Percentiles rank a stretch among this genome's conserved stretches.
Evolutionary conservation across 1,140 invertebrate genomes (phyloP).

Genomic region (Luehdorfia chinensis): DNA sequence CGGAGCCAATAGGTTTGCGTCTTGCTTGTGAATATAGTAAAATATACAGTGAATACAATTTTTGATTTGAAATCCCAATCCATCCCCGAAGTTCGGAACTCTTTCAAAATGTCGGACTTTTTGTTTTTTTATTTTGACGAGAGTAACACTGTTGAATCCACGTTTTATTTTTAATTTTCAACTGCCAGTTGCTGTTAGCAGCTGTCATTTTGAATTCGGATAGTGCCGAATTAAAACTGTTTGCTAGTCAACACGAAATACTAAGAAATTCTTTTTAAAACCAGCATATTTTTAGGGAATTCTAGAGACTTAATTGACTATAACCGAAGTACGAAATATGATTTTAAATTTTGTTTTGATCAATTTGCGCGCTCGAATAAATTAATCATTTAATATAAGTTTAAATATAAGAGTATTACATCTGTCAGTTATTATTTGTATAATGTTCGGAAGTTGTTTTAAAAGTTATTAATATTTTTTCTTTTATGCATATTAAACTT

Average conservation of each 20-base stretch:
- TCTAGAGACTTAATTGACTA: neutral
- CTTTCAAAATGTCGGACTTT: neutral
- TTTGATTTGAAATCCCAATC: neutral
- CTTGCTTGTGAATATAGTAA: too few relatives aligned
- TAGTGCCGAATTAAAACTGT: neutral
- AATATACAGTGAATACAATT: neutral
- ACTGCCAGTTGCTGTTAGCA: neutral
- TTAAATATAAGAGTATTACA: too few relatives aligned
- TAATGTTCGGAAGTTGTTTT: too few relatives aligned
- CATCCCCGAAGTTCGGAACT: neutral
- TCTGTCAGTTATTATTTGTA: too few relatives aligned
- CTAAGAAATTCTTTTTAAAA: neutral
- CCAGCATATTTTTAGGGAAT: neutral
- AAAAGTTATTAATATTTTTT: too few relatives aligned
- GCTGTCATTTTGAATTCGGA: neutral
- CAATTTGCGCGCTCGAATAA: too few relatives aligned
- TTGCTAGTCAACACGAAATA: neutral
- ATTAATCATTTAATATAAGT: too few relatives aligned
- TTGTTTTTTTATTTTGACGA: too few relatives aligned
- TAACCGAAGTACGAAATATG: too few relatives aligned
- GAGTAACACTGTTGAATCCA: neutral
- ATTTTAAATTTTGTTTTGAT: too few relatives aligned
- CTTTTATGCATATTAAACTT: too few relatives aligned
- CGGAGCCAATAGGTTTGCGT: too few relatives aligned
- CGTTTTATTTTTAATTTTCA: slow-evolving; percentile 3